Conservation (phyloP, 2,113 vertebrate species). For the Brachirus orientalis region DNA sequence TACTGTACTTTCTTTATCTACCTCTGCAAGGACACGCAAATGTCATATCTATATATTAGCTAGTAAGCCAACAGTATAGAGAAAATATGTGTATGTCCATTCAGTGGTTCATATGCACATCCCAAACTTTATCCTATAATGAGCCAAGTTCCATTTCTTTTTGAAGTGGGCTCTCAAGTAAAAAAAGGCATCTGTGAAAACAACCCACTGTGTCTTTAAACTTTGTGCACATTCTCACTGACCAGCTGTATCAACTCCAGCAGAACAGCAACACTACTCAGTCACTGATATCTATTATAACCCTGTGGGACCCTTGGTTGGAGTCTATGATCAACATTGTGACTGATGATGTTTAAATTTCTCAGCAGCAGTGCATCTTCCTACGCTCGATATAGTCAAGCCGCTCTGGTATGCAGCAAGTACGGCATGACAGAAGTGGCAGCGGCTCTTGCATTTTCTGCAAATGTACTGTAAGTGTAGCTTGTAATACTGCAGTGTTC, state of each 20-base stretch:
- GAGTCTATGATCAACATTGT: constrained; percentile 51
- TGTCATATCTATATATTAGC: not conserved
- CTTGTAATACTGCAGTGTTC: constrained; percentile 55
- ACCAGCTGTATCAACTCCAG: constrained; percentile 92
- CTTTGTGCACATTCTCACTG: constrained; percentile 86
- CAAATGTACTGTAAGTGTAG: constrained; percentile 57
- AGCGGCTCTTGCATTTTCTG: constrained; percentile 36
- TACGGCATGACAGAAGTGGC: constrained; percentile 39
- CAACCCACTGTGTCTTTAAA: constrained; percentile 91
- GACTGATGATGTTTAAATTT: constrained; percentile 60
- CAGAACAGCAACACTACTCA: constrained; percentile 58
- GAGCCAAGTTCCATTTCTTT: constrained; percentile 78
- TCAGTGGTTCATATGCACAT: constrained; percentile 72
- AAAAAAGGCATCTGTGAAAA: constrained; percentile 93
- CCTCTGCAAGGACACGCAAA: constrained; percentile 27
- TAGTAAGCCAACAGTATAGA: constrained; percentile 1
- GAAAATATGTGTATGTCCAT: not conserved
- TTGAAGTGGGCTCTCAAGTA: constrained; percentile 86
- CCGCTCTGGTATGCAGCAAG: constrained; percentile 31
- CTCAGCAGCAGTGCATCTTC: constrained; percentile 42
- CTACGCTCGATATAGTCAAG: not conserved
- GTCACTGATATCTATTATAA: constrained; percentile 67
- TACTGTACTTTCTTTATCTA: constrained; percentile 5
- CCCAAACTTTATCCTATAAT: constrained; percentile 71
- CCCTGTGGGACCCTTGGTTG: constrained; percentile 44